Percentiles rank a stretch among this genome's conserved stretches.
These are phyloP conservation scores for Pristionchus mayeri DNA, from an alignment of 2,888 invertebrate species.

Conservation along the genomic window DNA sequence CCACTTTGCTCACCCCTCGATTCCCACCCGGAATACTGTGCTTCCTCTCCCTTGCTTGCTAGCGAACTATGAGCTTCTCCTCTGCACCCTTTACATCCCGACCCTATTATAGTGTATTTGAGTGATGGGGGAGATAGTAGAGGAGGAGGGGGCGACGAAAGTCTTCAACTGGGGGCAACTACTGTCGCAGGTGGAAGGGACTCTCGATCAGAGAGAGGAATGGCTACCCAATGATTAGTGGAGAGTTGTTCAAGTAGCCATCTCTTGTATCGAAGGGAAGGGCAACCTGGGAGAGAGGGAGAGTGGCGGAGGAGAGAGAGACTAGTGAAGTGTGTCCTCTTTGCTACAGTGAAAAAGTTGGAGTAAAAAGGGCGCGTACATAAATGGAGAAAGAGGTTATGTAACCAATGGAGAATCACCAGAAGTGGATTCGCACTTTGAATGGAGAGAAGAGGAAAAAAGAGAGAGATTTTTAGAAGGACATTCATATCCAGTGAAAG, in stretches of 20 bases:
- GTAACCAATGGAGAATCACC: conserved; percentile 42
- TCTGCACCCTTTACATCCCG: not conserved
- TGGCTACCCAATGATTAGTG: conserved; percentile 1
- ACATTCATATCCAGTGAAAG: not conserved
- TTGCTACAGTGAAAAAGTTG: conserved; percentile 17
- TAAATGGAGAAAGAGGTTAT: conserved; percentile 43
- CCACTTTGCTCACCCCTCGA: not conserved
- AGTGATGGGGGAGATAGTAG: not conserved
- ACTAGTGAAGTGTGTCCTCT: conserved; percentile 7
- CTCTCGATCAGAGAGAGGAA: not conserved
- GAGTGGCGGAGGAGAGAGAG: not conserved
- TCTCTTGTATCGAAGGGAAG: conserved; percentile 5
- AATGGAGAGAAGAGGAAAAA: conserved; percentile 14
- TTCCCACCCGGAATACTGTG: conserved; percentile 30
- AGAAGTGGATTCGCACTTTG: conserved; percentile 33
- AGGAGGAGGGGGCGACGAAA: not conserved
- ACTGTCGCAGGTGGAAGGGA: not conserved
- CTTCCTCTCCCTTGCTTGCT: not conserved
- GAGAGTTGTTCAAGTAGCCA: conserved; percentile 27
- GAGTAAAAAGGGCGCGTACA: conserved; percentile 4
- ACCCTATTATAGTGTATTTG: conserved; percentile 24
- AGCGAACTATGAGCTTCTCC: conserved; percentile 26
- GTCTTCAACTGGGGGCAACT: not conserved
- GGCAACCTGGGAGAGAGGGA: conserved; percentile 24
- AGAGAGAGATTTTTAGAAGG: not conserved